phyloP scores from a whole-genome alignment of 1,140 invertebrate species.

The Platorchestia sp. region DNA sequence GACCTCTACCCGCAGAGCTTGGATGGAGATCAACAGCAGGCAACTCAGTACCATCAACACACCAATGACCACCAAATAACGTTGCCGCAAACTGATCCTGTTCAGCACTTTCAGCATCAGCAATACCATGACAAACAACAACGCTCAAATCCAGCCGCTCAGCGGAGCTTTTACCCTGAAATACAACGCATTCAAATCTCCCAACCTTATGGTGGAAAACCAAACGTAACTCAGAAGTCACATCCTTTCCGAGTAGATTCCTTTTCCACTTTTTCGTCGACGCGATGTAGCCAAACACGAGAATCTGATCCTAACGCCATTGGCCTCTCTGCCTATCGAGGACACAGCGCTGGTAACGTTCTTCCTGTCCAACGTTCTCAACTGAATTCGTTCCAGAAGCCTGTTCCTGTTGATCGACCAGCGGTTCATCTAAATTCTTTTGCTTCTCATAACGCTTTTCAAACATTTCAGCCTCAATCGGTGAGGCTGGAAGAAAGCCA shows the following conservation, averaged over 20 bases:
- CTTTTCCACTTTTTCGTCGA: background rate
- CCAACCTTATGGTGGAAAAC: background rate
- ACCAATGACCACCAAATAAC: background rate
- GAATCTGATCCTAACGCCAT: background rate
- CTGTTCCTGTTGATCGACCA: background rate
- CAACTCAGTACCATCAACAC: background rate
- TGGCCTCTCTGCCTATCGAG: background rate
- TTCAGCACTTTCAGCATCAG: background rate
- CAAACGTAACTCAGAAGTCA: background rate
- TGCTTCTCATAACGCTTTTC: too few species aligned
- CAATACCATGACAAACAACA: slow-evolving; percentile 12
- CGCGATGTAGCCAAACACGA: background rate
- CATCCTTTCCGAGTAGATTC: background rate
- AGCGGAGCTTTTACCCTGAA: background rate
- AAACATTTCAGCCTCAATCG: background rate
- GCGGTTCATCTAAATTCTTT: background rate
- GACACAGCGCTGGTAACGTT: background rate
- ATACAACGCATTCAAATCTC: slow-evolving; percentile 39
- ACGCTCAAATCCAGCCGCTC: background rate
- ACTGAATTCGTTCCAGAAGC: slow-evolving; percentile 14
- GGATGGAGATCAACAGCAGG: background rate
- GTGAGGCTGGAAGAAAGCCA: background rate
- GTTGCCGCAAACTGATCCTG: background rate
- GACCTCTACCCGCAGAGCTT: background rate
- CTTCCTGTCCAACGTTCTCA: background rate